These are phyloP conservation scores for Coregonus clupeaformis DNA, from an alignment of 2,113 vertebrate species.

Conservation along the genomic window DNA sequence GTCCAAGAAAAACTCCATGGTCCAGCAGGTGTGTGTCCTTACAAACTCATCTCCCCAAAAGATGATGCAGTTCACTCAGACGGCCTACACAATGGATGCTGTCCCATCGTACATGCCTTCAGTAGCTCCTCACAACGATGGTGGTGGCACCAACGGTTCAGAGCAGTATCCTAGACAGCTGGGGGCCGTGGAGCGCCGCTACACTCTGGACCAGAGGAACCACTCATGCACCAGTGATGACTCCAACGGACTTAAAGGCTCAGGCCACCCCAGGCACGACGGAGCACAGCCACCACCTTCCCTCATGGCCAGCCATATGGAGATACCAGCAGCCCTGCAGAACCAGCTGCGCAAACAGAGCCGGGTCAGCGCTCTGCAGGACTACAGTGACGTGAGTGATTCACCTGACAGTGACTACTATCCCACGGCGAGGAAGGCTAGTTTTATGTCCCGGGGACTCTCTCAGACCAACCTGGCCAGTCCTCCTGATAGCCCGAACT, in stretches of 20 bases:
- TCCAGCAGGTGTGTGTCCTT: constrained; percentile 71
- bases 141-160: constrained; percentile 8
- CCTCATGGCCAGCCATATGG: constrained; percentile 63
- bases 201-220: constrained; percentile 58
- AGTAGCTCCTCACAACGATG: constrained; percentile 45
- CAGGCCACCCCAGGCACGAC: constrained; percentile 43
- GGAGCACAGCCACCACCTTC: constrained; percentile 53
- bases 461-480: constrained; percentile 74
- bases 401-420: constrained; percentile 75
- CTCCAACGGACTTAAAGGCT: constrained; percentile 48
- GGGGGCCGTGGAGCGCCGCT: constrained; percentile 24
- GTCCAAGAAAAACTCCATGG: constrained; percentile 81
- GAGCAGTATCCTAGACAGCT: constrained; percentile 52
- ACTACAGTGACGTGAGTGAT: constrained; percentile 74
- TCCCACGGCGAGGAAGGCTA: constrained; percentile 76
- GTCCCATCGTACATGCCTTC: constrained; percentile 46
- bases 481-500: constrained; percentile 69
- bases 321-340: constrained; percentile 62
- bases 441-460: constrained; percentile 81
- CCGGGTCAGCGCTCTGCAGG: constrained; percentile 69
- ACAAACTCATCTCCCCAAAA: constrained; percentile 73
- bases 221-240: constrained; percentile 71
- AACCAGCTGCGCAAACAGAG: constrained; percentile 71
- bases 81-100: constrained; percentile 54
- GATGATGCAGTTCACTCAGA: constrained; percentile 65